These are phyloP conservation scores for Matsumyia berberina DNA, from an alignment of 2,888 invertebrate genomes.

Conservation along the genomic window DNA sequence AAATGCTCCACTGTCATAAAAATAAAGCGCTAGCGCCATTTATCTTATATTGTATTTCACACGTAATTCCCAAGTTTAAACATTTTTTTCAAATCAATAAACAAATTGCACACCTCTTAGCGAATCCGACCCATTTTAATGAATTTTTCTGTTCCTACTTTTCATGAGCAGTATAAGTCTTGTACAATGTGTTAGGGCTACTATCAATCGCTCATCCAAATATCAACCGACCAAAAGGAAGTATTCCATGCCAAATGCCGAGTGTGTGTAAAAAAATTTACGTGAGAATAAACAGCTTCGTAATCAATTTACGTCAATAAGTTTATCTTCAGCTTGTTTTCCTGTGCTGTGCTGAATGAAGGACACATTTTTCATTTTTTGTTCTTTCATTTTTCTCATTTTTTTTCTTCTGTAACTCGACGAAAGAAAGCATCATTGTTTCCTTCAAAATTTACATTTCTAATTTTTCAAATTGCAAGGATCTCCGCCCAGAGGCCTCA, in stretches of 20 bases:
- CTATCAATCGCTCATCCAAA: slow-evolving; percentile 11
- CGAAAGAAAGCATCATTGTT: slow-evolving; percentile 44
- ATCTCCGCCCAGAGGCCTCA: not conserved
- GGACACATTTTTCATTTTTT: slow-evolving; percentile 46
- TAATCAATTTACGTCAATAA: slow-evolving; percentile 68
- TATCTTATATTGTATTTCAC: no score
- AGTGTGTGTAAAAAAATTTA: slow-evolving; percentile 53
- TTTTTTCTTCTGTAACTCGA: slow-evolving; percentile 3
- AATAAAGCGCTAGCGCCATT: no score
- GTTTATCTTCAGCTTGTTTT: slow-evolving; percentile 58
- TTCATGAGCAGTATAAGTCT: not conserved
- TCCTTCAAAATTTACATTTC: slow-evolving; percentile 63
- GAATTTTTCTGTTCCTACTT: no score
- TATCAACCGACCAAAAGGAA: not conserved
- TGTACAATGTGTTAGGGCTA: not conserved
- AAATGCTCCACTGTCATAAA: no score
- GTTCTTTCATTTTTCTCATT: slow-evolving; percentile 29
- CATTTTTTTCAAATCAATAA: no score
- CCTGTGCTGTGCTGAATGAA: slow-evolving; percentile 37
- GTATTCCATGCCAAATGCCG: not conserved
- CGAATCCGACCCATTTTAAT: no score
- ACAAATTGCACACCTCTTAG: no score
- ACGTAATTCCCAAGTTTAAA: no score
- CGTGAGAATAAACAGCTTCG: slow-evolving; percentile 51
- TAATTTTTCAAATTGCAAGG: slow-evolving; percentile 56